These are phyloP conservation scores for Aplysina aerophoba DNA, from an alignment of 37 sponge, comb jelly and placozoan genomes.

Conservation along the genomic window DNA sequence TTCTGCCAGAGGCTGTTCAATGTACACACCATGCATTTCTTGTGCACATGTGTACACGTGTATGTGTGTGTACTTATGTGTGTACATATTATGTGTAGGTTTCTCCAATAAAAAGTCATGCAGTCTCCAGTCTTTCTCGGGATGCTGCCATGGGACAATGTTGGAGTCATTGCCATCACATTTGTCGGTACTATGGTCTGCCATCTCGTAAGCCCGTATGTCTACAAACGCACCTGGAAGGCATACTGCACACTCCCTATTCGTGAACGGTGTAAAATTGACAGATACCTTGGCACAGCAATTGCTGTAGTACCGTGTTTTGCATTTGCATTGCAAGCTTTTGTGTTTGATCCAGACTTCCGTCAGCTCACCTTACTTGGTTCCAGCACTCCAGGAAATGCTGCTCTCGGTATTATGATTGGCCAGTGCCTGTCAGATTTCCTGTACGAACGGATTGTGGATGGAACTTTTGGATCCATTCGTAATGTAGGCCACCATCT, in stretches of 20 bases:
- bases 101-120: too few species aligned
- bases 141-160: too few species aligned
- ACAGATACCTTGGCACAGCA: neutral
- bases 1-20: too few species aligned
- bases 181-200: neutral
- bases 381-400: neutral
- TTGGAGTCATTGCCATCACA: neutral
- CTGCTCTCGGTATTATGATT: neutral
- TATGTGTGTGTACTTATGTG: too few species aligned
- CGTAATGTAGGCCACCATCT: neutral
- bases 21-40: too few species aligned
- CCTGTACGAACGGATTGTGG: neutral
- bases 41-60: too few species aligned
- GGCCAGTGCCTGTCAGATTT: neutral
- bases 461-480: neutral
- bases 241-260: neutral
- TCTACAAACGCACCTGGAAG: slow-evolving; percentile 6
- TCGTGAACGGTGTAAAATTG: neutral
- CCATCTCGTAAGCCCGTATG: neutral
- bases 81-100: too few species aligned
- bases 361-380: neutral
- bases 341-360: neutral
- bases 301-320: neutral
- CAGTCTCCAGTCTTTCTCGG: too few species aligned
- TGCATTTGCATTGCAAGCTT: neutral